Evolutionary conservation across 1,140 invertebrate genomes (phyloP).

Genomic region (Drosophila chauvacae): DNA sequence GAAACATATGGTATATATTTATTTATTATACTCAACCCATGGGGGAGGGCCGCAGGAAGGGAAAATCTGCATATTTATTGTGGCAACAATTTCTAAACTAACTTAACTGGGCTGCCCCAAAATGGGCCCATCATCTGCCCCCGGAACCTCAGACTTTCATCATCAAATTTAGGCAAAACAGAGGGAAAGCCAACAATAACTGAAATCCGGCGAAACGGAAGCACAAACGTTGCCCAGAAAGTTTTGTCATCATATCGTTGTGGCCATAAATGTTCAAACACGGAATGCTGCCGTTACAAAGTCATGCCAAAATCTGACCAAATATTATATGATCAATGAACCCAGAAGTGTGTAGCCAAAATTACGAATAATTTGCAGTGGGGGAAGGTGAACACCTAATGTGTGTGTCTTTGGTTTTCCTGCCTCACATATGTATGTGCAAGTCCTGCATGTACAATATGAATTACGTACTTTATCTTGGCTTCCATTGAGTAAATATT

Average conservation of each 20-base stretch:
- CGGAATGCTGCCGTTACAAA: slow-evolving; percentile 9
- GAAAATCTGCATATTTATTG: slow-evolving; percentile 71
- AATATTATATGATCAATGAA: slow-evolving; percentile 43
- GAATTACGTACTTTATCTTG: slow-evolving; percentile 7
- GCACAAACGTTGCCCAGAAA: slow-evolving; percentile 37
- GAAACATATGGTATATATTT: slow-evolving; percentile 52
- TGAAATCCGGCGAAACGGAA: slow-evolving; percentile 52
- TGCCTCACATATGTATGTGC: slow-evolving; percentile 2
- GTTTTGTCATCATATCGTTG: slow-evolving; percentile 52
- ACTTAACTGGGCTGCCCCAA: slow-evolving; percentile 52
- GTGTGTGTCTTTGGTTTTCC: slow-evolving; percentile 6
- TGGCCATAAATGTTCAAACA: slow-evolving; percentile 44
- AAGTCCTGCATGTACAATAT: not conserved
- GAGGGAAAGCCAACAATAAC: slow-evolving; percentile 40
- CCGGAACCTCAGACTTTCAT: slow-evolving; percentile 2
- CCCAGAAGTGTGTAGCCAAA: slow-evolving; percentile 27
- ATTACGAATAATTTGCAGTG: slow-evolving; percentile 32
- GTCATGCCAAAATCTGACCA: slow-evolving; percentile 32
- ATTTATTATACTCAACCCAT: slow-evolving; percentile 21
- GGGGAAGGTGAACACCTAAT: slow-evolving; percentile 1
- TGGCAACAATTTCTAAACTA: slow-evolving; percentile 73
- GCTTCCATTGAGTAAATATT: slow-evolving; percentile 36
- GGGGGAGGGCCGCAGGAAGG: slow-evolving; percentile 1
- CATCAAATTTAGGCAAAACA: slow-evolving; percentile 60
- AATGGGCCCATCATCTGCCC: slow-evolving; percentile 3